These are phyloP conservation scores for Otocyon megalotis DNA, from an alignment of 2,113 vertebrate species.

Conservation along the genomic window DNA sequence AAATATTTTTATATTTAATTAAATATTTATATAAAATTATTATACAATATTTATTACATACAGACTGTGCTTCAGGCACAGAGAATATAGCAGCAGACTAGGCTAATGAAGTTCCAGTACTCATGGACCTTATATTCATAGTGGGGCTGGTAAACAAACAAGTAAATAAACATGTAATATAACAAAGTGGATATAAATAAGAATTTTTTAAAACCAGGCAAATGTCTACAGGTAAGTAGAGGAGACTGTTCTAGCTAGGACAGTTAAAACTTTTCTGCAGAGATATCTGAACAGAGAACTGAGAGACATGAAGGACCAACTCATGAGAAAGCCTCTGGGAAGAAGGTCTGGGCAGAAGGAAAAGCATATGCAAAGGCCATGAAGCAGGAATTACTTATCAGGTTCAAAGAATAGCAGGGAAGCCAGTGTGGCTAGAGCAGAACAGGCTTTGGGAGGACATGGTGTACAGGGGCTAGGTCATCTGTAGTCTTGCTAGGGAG, in stretches of 20 bases:
- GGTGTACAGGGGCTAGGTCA: background rate
- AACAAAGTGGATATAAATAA: background rate
- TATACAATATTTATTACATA: background rate
- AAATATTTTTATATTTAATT: too few species aligned
- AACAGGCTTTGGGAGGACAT: background rate
- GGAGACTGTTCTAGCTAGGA: background rate
- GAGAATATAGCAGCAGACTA: background rate
- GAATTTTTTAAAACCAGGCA: background rate
- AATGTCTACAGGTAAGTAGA: background rate
- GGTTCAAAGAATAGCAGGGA: background rate
- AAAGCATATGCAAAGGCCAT: background rate
- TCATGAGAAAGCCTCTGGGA: background rate
- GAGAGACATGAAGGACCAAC: background rate
- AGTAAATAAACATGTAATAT: background rate
- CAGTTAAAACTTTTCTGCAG: background rate
- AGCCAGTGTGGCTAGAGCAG: background rate
- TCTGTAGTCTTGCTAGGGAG: background rate
- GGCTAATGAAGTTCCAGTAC: background rate
- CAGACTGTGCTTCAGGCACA: background rate
- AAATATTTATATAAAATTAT: background rate
- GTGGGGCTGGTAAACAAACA: background rate
- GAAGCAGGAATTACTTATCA: background rate
- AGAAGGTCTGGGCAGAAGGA: background rate
- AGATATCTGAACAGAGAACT: constrained; percentile 13
- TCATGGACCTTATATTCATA: background rate